phyloP scores from a whole-genome alignment of 1,140 invertebrate genomes.

The Macrosteles quadrilineatus region DNA sequence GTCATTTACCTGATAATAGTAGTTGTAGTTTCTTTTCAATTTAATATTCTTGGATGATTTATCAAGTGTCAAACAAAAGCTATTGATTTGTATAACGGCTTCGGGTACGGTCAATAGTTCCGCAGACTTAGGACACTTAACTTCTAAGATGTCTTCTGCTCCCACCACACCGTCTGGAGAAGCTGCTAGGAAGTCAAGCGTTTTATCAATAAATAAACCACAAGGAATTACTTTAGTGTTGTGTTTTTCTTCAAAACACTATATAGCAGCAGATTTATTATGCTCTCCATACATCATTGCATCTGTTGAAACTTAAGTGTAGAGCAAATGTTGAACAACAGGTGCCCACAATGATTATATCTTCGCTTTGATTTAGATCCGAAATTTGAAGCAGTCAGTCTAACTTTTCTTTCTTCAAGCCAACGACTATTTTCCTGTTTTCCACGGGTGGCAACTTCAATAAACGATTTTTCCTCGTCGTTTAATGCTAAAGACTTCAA shows the following conservation, averaged over 20 bases:
- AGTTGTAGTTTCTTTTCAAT: background rate
- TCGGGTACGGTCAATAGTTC: background rate
- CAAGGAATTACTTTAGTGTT: background rate
- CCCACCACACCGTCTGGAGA: conserved; percentile 8
- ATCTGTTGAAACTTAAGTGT: conserved; percentile 3
- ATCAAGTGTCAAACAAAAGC: background rate
- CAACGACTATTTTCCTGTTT: background rate
- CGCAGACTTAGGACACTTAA: conserved; percentile 12
- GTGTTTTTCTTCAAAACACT: background rate
- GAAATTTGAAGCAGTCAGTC: conserved; percentile 15
- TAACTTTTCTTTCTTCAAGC: conserved; percentile 9
- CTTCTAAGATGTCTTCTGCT: background rate
- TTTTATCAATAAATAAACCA: background rate
- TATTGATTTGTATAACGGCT: background rate
- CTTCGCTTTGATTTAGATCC: background rate
- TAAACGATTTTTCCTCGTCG: background rate
- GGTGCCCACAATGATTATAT: conserved; percentile 3
- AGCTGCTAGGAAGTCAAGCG: no score
- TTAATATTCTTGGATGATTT: background rate
- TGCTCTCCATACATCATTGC: conserved; percentile 7
- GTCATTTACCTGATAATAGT: no score
- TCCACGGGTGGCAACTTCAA: background rate
- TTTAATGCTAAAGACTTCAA: background rate
- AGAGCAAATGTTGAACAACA: background rate
- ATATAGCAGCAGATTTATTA: background rate